Base-by-base conservation (phyloP, 2,797 vertebrate genomes). In the Rhincodon typus region DNA sequence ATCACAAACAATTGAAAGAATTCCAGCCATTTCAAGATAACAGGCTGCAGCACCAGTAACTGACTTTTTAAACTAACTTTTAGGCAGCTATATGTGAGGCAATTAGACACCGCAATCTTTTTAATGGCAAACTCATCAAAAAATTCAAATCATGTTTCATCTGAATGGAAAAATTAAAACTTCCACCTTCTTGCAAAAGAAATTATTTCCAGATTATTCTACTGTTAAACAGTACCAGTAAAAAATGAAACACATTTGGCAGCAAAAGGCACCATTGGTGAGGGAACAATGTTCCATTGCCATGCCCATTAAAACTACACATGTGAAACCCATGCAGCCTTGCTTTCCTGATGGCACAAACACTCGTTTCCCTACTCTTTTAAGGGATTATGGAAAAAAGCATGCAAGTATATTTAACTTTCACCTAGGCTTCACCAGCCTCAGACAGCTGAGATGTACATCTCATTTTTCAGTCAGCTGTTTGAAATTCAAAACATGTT, bases 401-500 rank as follows among this genome's bases (percentile, higher is more conserved):
- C 77, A 82, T 38, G 1, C n/a, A 82, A 82, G 34, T 42, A 94
- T 46, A 94, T 12, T 94, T 67, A 94, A 94, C 67, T 42, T 94
- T 94, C 21, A 94, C 91, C 38, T 69, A 21, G 91, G 8, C 66
- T 94, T 46, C n/a, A 70, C n/a, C 13, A 94, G 17, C 62, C 0
- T 27, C 62, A 94, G 66, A 38, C 90, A 93, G 66, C 90, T 93
- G 90, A 25, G 19, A 93, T 69, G 62, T 34, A 70, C 57, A 90
- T 94, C 93, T 94, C 25, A 50, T 94, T 72, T 72, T 94, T 94
- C 91, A 46, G 66, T 94, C 67, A 94, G 93, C 93, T 94, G 93
- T 94, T 94, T 12, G 19, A 94, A 69, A 70, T 94, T 94, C 93
- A 94, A 70, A 94, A 23, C 27, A 72, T 0, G 66, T 94, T 70